phyloP scores from a whole-genome alignment of 2,888 invertebrate genomes.

The Heliconius erato region DNA sequence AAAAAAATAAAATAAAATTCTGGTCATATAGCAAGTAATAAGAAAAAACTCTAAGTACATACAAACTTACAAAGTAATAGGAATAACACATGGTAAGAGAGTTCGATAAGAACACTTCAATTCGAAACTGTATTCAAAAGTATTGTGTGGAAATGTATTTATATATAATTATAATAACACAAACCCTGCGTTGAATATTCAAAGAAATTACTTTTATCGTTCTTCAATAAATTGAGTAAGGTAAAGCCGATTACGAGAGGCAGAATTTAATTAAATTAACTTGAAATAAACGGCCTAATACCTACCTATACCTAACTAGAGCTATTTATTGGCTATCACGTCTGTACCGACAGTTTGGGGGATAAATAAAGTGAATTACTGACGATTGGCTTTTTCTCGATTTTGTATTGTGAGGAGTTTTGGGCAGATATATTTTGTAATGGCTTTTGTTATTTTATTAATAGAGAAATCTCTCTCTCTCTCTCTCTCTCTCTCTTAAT shows the following conservation, averaged over 20 bases:
- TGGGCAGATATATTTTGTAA: neutral
- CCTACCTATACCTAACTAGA: no score
- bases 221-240: conserved; percentile 32
- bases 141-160: neutral
- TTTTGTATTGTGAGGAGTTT: neutral
- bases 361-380: conserved; percentile 19
- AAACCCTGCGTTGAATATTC: conserved; percentile 10
- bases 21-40: no score
- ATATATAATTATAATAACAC: neutral
- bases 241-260: conserved; percentile 33
- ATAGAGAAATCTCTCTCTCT: neutral
- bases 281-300: conserved; percentile 16
- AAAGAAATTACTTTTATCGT: conserved; percentile 27
- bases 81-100: neutral
- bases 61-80: neutral
- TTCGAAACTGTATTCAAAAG: no score
- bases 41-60: neutral
- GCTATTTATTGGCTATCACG: conserved; percentile 6
- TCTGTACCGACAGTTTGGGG: conserved; percentile 5
- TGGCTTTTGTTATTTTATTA: neutral
- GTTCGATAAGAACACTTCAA: neutral
- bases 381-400: neutral
- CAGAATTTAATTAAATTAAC: conserved; percentile 39
- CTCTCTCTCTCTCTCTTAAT: neutral
- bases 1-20: no score